phyloP scores from a whole-genome alignment of 2,113 vertebrate genomes.

The Anguilla japonica region DNA sequence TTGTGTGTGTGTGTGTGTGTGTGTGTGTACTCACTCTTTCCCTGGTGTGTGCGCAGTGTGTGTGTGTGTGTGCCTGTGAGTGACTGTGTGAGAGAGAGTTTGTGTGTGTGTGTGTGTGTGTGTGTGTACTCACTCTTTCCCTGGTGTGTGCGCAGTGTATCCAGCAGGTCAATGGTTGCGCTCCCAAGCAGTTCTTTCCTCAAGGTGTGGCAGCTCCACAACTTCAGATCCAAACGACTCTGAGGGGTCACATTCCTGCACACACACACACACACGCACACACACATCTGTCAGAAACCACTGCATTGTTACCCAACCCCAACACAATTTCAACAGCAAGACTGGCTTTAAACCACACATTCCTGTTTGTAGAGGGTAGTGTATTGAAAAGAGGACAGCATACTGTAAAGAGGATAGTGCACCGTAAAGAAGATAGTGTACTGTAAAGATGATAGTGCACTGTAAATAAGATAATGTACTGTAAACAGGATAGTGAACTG shows the following conservation, averaged over 20 bases:
- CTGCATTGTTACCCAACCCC: neutral
- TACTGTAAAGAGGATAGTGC: no score
- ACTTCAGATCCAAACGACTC: conserved; percentile 88
- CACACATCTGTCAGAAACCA: neutral
- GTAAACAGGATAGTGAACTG: no score
- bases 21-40: no score
- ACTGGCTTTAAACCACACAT: no score
- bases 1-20: neutral
- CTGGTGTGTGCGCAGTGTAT: conserved; percentile 77
- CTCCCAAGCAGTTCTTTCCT: conserved; percentile 89
- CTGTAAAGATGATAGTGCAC: no score
- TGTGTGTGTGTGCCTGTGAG: neutral
- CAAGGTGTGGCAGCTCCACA: conserved; percentile 94
- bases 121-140: conserved; percentile 76
- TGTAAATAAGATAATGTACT: no score
- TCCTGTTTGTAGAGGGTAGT: no score
- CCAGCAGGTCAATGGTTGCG: conserved; percentile 83
- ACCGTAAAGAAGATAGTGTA: no score
- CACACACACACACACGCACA: neutral
- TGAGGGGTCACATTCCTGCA: conserved; percentile 88
- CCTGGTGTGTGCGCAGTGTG: no score
- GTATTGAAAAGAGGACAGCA: no score
- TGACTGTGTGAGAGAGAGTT: no score
- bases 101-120: neutral
- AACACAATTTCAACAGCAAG: neutral